These are phyloP conservation scores for Phalacrocorax brasilianus DNA, from an alignment of 2,113 vertebrate species.

Conservation along the genomic window DNA sequence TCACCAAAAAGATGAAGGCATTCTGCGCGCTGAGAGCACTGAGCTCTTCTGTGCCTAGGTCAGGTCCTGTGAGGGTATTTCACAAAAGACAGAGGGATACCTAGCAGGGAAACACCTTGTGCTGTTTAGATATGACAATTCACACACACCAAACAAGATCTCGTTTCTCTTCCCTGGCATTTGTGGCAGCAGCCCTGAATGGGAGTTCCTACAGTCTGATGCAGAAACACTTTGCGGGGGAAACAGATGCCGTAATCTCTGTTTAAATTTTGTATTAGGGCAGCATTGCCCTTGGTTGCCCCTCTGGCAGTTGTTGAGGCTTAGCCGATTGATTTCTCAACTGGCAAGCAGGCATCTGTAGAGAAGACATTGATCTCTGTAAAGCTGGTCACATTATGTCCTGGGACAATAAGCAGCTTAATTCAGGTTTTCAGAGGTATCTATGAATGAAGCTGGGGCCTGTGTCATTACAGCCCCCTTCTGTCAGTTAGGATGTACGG, in stretches of 20 bases:
- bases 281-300: slow-evolving; percentile 34
- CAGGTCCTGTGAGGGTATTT: background rate
- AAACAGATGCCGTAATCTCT: background rate
- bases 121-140: background rate
- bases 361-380: slow-evolving; percentile 19
- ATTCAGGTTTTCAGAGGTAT: background rate
- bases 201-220: background rate
- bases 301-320: background rate
- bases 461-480: background rate
- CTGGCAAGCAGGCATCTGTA: background rate
- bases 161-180: background rate
- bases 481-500: background rate
- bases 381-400: background rate
- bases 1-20: background rate
- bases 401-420: slow-evolving; percentile 10
- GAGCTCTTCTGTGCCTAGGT: background rate
- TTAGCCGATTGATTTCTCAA: slow-evolving; percentile 34
- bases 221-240: background rate
- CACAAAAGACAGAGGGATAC: background rate
- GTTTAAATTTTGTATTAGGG: slow-evolving; percentile 8
- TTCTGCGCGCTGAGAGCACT: background rate
- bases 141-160: background rate
- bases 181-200: background rate
- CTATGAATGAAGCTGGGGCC: background rate
- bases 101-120: background rate